Conservation (phyloP, 2,888 invertebrate species). For the Polyploca ridens region DNA sequence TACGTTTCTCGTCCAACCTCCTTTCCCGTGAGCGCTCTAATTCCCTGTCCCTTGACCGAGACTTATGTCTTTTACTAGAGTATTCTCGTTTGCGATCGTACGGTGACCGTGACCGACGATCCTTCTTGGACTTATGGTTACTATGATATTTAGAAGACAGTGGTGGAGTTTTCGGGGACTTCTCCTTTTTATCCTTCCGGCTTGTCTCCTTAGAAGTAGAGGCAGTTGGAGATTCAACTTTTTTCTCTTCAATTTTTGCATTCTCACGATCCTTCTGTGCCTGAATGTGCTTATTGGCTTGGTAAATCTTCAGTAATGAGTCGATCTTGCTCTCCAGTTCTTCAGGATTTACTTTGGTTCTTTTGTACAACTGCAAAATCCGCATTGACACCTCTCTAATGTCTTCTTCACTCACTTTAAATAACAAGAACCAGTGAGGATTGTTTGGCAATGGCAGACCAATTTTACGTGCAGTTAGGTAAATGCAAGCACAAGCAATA, state of each 20-base stretch:
- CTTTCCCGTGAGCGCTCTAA: slow-evolving; percentile 70
- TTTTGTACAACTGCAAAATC: slow-evolving; percentile 93
- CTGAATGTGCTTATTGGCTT: slow-evolving; percentile 75
- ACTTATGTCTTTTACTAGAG: slow-evolving; percentile 76
- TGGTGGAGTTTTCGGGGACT: slow-evolving; percentile 80
- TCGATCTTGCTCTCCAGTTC: slow-evolving; percentile 77
- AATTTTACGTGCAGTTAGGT: slow-evolving; percentile 95
- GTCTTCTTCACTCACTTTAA: slow-evolving; percentile 92
- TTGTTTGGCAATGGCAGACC: slow-evolving; percentile 93
- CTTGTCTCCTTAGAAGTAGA: slow-evolving; percentile 77
- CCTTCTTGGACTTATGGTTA: slow-evolving; percentile 75
- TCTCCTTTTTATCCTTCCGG: slow-evolving; percentile 73
- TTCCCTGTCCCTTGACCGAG: slow-evolving; percentile 75
- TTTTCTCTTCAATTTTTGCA: slow-evolving; percentile 70
- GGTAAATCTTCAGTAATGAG: slow-evolving; percentile 67
- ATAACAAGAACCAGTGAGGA: slow-evolving; percentile 95
- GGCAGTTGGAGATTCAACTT: slow-evolving; percentile 71
- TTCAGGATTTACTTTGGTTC: slow-evolving; percentile 89
- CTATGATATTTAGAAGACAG: slow-evolving; percentile 77
- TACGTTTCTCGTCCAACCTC: slow-evolving; percentile 70
- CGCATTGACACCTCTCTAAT: slow-evolving; percentile 93
- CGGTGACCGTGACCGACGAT: slow-evolving; percentile 75
- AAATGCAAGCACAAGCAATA: slow-evolving; percentile 99
- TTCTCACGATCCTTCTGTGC: slow-evolving; percentile 70
- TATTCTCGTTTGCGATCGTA: slow-evolving; percentile 79